Evolutionary conservation across 2,888 invertebrate genomes (phyloP), one percentile per base, ranked within the genome.

Genomic region (Drosophila algonquin): DNA sequence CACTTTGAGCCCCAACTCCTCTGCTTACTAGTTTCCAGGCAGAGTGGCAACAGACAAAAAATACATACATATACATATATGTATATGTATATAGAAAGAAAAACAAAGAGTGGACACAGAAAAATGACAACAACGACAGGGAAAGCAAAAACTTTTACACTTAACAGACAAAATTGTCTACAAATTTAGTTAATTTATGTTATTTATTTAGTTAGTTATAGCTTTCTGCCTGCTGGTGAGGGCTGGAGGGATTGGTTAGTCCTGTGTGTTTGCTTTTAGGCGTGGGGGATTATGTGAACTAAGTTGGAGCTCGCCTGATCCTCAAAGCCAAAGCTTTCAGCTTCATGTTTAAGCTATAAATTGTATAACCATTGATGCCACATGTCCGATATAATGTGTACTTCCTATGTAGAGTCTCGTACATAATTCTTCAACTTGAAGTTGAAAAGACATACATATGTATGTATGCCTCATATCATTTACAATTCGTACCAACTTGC

Each of bases 141-240:
- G 48, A 57, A 63, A 82, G 70, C 70, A 74, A 82, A 75, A 82
- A 82, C 73, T 82, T 82, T 85, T 76, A 87, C 82, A 82, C 88
- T 82, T 82, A 87, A 73, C 82, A 68, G 86, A 85, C 82, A 81
- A 85, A 87, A 82, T 82, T 82, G 82, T 87, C 88, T 85, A 82
- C 86, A 82, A 82, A 82, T 82, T 87, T 85, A 74, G 82, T 82
- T 82, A 82, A 82, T 82, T 82, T 87, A 82, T 82, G 88, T 82
- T 87, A 82, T 82, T 82, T 82, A 87, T 87, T 85, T 82, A 81
- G 82, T 87, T 87, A 87, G 88, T 81, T 87, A 82, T 82, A 72
- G 88, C 77, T 87, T 85, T 74, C 14, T 77, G 75, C 75, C 75
- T 48, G 18, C 27, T n/a, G 27, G 3, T n/a, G 47, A 18, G 10